Percentiles rank a stretch among this genome's conserved stretches.
phyloP scores from a whole-genome alignment of 2,113 vertebrate genomes.

The Ameiurus melas region DNA sequence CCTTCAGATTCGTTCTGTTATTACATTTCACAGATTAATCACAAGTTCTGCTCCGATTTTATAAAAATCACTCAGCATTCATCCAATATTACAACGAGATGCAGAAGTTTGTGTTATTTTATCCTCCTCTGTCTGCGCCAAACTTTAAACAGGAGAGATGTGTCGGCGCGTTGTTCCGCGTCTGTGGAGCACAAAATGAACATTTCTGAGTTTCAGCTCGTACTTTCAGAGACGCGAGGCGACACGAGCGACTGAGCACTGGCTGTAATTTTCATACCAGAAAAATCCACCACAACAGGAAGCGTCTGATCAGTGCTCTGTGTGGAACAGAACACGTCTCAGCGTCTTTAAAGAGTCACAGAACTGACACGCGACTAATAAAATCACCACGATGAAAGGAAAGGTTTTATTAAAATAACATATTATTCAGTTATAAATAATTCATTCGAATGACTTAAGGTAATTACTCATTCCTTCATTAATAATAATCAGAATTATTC shows the following conservation, averaged over 20 bases:
- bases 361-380: not conserved
- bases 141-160: constrained; percentile 5
- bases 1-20: not conserved
- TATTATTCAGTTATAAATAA: not conserved
- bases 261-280: not conserved
- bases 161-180: not conserved
- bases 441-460: not conserved
- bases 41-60: not conserved
- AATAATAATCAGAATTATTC: too few species aligned
- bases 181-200: constrained; percentile 30
- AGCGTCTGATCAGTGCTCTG: not conserved
- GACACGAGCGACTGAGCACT: not conserved
- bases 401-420: not conserved
- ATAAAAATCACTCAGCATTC: not conserved
- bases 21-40: not conserved
- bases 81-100: not conserved
- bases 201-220: not conserved
- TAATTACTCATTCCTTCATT: not conserved
- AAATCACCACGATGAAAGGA: not conserved
- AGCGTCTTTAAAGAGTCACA: not conserved
- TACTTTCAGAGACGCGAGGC: not conserved
- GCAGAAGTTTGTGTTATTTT: not conserved
- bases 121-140: not conserved
- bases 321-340: not conserved
- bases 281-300: not conserved